Percentiles rank a stretch among this genome's conserved stretches.
Evolutionary conservation across 2,113 vertebrate species (phyloP).

Genomic region (Neotoma lepida): DNA sequence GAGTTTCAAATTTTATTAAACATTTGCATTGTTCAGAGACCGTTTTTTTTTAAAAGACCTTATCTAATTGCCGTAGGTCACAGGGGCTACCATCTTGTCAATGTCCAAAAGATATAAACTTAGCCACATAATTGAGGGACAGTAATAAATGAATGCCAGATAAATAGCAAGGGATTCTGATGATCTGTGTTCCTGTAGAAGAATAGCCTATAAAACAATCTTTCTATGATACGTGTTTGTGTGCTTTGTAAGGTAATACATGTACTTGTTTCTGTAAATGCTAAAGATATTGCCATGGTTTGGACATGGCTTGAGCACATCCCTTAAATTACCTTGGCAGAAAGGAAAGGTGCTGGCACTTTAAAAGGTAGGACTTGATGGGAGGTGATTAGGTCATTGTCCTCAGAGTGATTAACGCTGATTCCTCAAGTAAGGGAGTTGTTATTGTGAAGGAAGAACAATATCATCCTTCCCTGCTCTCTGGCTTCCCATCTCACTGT

Average conservation of each 20-base stretch:
- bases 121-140: conserved; percentile 34
- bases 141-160: conserved; percentile 49
- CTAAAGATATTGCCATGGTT: neutral
- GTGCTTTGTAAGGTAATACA: conserved; percentile 1
- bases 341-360: neutral
- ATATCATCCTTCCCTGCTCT: neutral
- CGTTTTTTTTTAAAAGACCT: conserved; percentile 54
- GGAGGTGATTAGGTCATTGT: neutral
- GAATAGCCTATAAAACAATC: conserved; percentile 32
- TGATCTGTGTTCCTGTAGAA: neutral
- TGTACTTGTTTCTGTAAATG: neutral
- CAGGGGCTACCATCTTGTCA: neutral
- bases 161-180: conserved; percentile 53
- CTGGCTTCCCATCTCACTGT: fast-evolving
- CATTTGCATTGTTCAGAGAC: conserved; percentile 46
- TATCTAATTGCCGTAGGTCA: conserved; percentile 59
- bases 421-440: neutral
- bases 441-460: neutral
- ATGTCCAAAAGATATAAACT: conserved; percentile 40
- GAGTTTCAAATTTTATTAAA: conserved; percentile 70
- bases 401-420: neutral
- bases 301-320: neutral
- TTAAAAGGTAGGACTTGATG: neutral
- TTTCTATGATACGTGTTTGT: neutral
- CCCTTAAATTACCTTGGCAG: neutral